Percentiles rank a stretch among this genome's conserved stretches.
Conservation (phyloP, 2,888 invertebrate genomes). For the Vanessa cardui region DNA sequence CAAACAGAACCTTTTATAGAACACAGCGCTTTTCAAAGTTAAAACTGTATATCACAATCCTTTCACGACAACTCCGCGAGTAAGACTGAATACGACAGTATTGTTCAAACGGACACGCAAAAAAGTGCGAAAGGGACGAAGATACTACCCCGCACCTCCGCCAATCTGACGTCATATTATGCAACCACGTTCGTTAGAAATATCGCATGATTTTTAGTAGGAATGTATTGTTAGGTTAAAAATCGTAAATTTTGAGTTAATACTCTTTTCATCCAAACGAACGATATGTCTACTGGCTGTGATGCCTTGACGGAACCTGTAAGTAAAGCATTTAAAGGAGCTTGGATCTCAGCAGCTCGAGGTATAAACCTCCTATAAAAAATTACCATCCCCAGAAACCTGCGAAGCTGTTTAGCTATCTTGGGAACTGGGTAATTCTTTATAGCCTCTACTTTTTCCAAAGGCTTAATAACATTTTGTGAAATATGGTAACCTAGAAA, state of each 20-base stretch:
- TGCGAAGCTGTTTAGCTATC: too few relatives aligned
- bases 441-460: too few relatives aligned
- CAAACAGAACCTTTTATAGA: neutral
- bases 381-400: too few relatives aligned
- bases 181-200: neutral
- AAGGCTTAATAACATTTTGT: too few relatives aligned
- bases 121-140: neutral
- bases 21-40: neutral
- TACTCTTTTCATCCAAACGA: neutral
- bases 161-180: neutral
- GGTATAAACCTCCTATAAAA: too few relatives aligned
- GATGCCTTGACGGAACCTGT: too few relatives aligned
- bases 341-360: too few relatives aligned
- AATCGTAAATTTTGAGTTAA: neutral
- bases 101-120: neutral
- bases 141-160: neutral
- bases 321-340: too few relatives aligned
- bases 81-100: neutral
- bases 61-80: neutral
- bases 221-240: neutral
- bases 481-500: too few relatives aligned
- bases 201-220: neutral
- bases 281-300: neutral
- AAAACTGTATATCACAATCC: neutral
- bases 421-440: too few relatives aligned